These are phyloP conservation scores for Urocitellus parryii DNA, from an alignment of 2,113 vertebrate genomes.

Conservation along the genomic window DNA sequence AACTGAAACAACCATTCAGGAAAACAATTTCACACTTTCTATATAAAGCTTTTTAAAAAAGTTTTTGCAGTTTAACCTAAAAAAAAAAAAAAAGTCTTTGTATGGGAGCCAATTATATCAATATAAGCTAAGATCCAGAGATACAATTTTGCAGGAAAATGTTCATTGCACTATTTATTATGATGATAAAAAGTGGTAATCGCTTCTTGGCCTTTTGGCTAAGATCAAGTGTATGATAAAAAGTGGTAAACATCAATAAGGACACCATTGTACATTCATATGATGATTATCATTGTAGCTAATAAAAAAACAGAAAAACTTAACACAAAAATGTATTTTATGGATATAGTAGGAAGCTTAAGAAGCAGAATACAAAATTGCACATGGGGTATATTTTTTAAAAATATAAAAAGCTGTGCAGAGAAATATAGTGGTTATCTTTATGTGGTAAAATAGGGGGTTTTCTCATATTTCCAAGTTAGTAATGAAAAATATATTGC, in stretches of 20 bases:
- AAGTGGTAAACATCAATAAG: background rate
- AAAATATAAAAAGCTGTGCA: background rate
- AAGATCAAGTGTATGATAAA: background rate
- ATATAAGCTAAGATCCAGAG: slow-evolving; percentile 37
- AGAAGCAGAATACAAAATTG: slow-evolving; percentile 29
- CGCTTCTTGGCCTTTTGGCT: no score
- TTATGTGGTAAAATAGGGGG: background rate
- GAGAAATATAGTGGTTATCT: slow-evolving; percentile 12
- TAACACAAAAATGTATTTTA: slow-evolving; percentile 4
- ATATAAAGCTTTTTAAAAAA: slow-evolving; percentile 22
- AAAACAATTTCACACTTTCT: background rate
- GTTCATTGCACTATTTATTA: background rate
- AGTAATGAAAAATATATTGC: slow-evolving; percentile 4
- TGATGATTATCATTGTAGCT: background rate
- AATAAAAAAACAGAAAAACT: slow-evolving; percentile 40
- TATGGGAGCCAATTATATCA: slow-evolving; percentile 16
- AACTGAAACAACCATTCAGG: background rate
- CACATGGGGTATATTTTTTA: background rate
- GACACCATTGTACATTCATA: background rate
- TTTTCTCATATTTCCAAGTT: slow-evolving; percentile 56
- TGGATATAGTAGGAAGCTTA: background rate
- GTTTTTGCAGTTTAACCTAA: slow-evolving; percentile 38
- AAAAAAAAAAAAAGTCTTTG: background rate
- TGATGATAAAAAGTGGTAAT: background rate
- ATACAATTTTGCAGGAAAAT: slow-evolving; percentile 34